Base-by-base conservation (phyloP, 2,888 invertebrate genomes). In the Eilema sororculum region DNA sequence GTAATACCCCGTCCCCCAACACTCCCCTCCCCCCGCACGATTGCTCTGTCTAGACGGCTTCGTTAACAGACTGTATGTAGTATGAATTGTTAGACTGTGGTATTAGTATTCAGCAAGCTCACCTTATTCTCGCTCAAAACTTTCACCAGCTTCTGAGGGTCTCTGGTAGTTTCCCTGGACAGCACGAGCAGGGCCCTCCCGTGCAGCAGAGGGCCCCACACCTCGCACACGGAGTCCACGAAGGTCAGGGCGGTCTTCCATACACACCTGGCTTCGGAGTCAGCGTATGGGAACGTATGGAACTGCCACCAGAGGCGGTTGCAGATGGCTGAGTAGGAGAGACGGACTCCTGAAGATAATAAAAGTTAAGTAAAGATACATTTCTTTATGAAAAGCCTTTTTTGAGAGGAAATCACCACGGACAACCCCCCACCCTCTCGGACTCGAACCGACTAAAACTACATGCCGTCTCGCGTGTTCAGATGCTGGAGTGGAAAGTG, bases 211-310 rank as follows among this genome's bases (percentile, higher is more conserved):
- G 98, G 97, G 0, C 98, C 98, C 97, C 98, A 98, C 69, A 99
- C 97, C 94, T 99, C 99, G 2, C 97, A 96, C 12, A 98, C 97
- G 0, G 98, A 98, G 89, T 99, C 99, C 5, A 99, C 98, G 87
- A 99, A 99, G 0, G 98, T 98, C 24, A 98, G 92, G 0, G 98
- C 98, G 0, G 99, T 99, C 92, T 99, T 99, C 94, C 98, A 98
- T 0, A 98, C 97, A 82, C 98, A 97, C 5, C 96, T 96, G 12
- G 95, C 95, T 85, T 98, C 98, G 0, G 96, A 95, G 0, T 93
- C 84, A 0, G 95, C 91, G 90, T 97, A 98, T 0, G 98, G 98
- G 86, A 98, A 97, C 0, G 96, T 96, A 22, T 96, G 95, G 96
- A 98, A 98, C 89, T 99, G 99, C 98, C 99, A 99, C 88, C 96